phyloP scores from a whole-genome alignment of 2,888 invertebrate species.

The Trichogramma dendrolimi region DNA sequence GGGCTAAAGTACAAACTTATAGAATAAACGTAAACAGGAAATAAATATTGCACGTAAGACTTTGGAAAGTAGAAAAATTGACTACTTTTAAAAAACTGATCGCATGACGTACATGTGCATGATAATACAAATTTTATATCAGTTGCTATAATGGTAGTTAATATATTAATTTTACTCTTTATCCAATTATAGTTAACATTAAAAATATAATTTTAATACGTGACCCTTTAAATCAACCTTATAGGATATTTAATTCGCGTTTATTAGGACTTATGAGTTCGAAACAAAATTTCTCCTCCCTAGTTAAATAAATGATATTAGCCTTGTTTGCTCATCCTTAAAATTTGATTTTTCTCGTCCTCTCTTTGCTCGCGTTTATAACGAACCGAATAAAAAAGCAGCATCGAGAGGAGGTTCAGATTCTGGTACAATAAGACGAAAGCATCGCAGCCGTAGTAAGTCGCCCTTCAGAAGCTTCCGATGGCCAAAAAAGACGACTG shows the following conservation, averaged over 20 bases:
- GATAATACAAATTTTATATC: no score
- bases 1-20: no score
- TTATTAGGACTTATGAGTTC: no score
- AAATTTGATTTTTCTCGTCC: conserved; percentile 5
- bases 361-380: conserved; percentile 34
- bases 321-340: conserved; percentile 3
- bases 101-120: background rate
- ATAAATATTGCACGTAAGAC: no score
- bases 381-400: conserved; percentile 30
- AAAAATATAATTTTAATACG: no score
- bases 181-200: no score
- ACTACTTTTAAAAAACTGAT: background rate
- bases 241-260: no score
- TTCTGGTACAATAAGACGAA: conserved; percentile 52
- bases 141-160: no score
- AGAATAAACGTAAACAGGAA: no score
- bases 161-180: no score
- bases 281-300: no score
- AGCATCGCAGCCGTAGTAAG: conserved; percentile 86
- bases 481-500: conserved; percentile 70
- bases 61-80: conserved; percentile 7
- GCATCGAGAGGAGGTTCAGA: conserved; percentile 49
- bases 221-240: no score
- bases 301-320: conserved; percentile 3
- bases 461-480: conserved; percentile 91